Conservation (phyloP, 2,113 vertebrate species). For the Gadus macrocephalus region DNA sequence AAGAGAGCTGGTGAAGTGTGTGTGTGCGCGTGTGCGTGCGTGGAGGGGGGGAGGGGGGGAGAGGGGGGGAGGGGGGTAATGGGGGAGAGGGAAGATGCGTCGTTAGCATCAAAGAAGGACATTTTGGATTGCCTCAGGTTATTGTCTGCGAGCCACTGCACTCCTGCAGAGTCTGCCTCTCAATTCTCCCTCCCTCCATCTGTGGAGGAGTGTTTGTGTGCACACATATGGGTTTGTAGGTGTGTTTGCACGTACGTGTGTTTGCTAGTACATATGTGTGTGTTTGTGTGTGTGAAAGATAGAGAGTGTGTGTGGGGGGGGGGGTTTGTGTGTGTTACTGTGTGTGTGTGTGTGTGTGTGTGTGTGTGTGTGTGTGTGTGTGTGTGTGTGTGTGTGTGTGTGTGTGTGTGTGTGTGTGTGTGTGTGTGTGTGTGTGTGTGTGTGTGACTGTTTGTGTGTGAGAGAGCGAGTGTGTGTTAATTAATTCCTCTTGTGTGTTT, state of each 20-base stretch:
- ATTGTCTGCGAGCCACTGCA: constrained; percentile 18
- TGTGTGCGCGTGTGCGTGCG: no score
- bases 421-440: neutral
- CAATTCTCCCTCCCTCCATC: neutral
- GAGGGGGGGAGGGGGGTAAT: neutral
- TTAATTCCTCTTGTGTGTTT: constrained; percentile 16
- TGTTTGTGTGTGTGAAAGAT: neutral
- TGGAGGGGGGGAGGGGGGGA: neutral
- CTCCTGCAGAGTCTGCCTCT: neutral
- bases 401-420: neutral
- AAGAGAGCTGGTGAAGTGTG: neutral
- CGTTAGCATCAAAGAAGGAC: constrained; percentile 3
- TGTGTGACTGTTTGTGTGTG: neutral
- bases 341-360: neutral
- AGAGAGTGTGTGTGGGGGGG: no score
- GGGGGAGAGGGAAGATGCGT: neutral
- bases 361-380: neutral
- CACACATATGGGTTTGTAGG: constrained; percentile 3
- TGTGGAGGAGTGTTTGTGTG: neutral
- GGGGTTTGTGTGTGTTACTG: neutral
- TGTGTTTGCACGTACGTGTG: neutral
- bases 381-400: neutral
- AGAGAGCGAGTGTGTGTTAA: neutral
- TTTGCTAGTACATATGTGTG: neutral
- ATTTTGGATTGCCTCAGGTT: constrained; percentile 9